phyloP scores from a whole-genome alignment of 2,888 invertebrate species.

The Stenoptilia bipunctidactyla region DNA sequence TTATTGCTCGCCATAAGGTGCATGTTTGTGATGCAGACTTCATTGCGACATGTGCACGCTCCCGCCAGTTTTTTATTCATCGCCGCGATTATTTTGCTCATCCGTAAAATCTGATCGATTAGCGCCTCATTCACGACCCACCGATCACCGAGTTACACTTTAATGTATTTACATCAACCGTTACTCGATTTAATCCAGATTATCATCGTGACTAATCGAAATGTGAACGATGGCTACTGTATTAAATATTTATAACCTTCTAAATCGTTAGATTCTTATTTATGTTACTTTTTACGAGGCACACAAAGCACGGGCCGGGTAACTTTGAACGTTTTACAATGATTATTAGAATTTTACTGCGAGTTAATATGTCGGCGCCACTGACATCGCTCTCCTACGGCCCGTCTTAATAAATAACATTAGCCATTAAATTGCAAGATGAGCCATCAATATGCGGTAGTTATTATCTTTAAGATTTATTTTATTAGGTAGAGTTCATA shows the following conservation, averaged over 20 bases:
- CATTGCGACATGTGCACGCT: constrained; percentile 23
- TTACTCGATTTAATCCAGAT: background rate
- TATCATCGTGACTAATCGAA: background rate
- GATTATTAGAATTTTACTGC: constrained; percentile 1
- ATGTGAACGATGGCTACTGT: constrained; percentile 1
- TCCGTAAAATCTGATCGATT: constrained; percentile 56
- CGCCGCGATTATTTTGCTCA: constrained; percentile 44
- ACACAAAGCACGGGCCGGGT: background rate
- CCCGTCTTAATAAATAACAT: too few relatives aligned
- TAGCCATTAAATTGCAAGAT: too few relatives aligned
- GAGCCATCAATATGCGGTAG: too few relatives aligned
- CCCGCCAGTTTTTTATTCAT: constrained; percentile 45
- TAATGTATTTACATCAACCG: too few relatives aligned
- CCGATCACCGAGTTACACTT: too few relatives aligned
- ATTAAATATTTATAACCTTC: background rate
- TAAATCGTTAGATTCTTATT: constrained; percentile 1
- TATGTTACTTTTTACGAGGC: background rate
- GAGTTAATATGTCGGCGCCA: background rate
- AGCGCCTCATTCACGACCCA: constrained; percentile 25
- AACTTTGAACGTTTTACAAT: background rate
- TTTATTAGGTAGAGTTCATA: too few relatives aligned
- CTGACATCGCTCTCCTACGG: too few relatives aligned
- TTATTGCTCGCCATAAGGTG: constrained; percentile 21
- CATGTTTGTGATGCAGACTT: constrained; percentile 7
- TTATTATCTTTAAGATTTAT: too few relatives aligned